Evolutionary conservation across 2,888 invertebrate species (phyloP), one percentile per base, ranked within the genome.

Genomic region (Morpho achilles): DNA sequence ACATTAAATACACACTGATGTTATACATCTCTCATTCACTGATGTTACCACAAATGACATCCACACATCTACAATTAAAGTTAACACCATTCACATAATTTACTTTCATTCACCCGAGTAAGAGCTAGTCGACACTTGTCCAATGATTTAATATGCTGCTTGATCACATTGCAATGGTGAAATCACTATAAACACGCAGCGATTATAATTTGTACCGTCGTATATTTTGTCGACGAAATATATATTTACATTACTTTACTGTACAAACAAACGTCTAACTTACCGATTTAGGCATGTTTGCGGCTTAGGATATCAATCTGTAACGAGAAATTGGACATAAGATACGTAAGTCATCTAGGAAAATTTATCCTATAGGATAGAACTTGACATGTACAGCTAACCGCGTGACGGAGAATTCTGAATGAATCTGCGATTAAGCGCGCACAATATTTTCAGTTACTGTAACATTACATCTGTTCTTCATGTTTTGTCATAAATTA

Each of bases 251-350:
- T n/a, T 4, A 32, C 9, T 16, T 8, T 43, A 43, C 10, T 47
- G 45, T 42, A 46, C 47, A 58, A 56, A 54, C 55, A 58, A 60
- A 64, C 61, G 60, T 60, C 60, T 51, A 67, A 92, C 93, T 92
- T 77, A 93, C 93, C 84, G 93, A 92, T 92, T 93, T 93, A 83
- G 92, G 93, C 92, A 93, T 92, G 83, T 92, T 93, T 91, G 81
- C 81, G 83, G 81, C 76, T 84, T 80, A 73, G 84, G 83, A 84
- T 87, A 78, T 82, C 85, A 80, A 90, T 91, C 91, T 91, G 89
- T 63, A 89, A 90, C 73, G 68, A 75, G 62, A 81, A 76, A 79
- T 79, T 61, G 68, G 68, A 69, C 67, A 73, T 76, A 65, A 77
- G 65, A 74, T 75, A 74, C 72, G 62, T 62, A 50, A 44, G 9